A percentile compares a stretch with the other conserved stretches of the same genome.
Evolutionary conservation across 2,888 invertebrate species (phyloP).

Genomic region (Leptinotarsa haldemani): DNA sequence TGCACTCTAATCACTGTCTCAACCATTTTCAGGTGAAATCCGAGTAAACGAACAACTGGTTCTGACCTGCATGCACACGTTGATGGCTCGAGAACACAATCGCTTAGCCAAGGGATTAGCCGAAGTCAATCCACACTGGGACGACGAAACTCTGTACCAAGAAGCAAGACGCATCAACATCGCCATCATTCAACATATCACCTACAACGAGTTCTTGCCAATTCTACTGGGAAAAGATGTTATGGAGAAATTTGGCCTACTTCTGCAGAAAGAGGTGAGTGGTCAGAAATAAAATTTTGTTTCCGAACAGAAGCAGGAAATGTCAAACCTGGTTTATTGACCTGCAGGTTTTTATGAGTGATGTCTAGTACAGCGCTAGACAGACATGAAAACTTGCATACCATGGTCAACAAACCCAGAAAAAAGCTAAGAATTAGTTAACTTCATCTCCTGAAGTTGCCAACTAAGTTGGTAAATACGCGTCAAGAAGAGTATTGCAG

Average conservation of each 20-base stretch:
- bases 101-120: conserved; percentile 81
- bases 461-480: no score
- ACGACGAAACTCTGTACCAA: conserved; percentile 91
- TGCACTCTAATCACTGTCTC: no score
- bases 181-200: conserved; percentile 89
- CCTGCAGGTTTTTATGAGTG: no score
- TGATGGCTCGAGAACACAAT: conserved; percentile 93
- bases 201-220: conserved; percentile 90
- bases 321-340: no score
- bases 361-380: no score
- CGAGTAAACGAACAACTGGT: conserved; percentile 93
- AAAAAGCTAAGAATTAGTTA: no score
- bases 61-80: conserved; percentile 89
- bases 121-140: conserved; percentile 91
- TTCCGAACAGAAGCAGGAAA: no score
- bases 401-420: no score
- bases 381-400: no score
- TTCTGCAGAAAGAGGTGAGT: conserved; percentile 81
- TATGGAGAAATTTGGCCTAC: conserved; percentile 90
- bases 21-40: conserved; percentile 78
- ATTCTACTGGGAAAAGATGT: conserved; percentile 90
- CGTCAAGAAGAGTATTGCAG: no score
- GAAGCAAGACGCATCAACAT: conserved; percentile 87
- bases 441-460: no score
- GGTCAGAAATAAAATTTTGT: neutral